Percentiles rank a stretch among this genome's conserved stretches.
Conservation (phyloP, 2,888 invertebrate genomes). For the Drosophila antonietae region DNA sequence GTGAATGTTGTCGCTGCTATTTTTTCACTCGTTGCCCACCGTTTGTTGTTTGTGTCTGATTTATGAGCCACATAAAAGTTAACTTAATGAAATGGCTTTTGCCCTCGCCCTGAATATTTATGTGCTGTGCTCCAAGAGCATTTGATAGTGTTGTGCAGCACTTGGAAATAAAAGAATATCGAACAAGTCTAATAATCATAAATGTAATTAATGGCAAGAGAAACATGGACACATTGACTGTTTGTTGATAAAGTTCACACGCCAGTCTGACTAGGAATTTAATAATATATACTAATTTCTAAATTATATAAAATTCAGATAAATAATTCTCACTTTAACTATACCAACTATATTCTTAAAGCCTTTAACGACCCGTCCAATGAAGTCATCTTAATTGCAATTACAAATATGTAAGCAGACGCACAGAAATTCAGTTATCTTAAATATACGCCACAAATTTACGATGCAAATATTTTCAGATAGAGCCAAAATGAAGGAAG, state of each 20-base stretch:
- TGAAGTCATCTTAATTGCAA: background rate
- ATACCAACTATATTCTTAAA: background rate
- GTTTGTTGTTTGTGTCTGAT: conserved; percentile 57
- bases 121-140: conserved; percentile 32
- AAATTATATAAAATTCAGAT: background rate
- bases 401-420: conserved; percentile 7
- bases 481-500: conserved; percentile 20
- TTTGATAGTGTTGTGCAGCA: background rate
- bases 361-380: background rate
- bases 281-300: no score
- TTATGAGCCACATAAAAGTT: conserved; percentile 80
- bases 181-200: background rate
- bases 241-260: background rate
- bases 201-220: background rate
- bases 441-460: conserved; percentile 54
- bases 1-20: conserved; percentile 35
- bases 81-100: conserved; percentile 78
- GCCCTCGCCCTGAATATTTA: conserved; percentile 67
- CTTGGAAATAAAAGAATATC: background rate
- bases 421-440: conserved; percentile 17
- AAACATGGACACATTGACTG: background rate
- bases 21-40: conserved; percentile 59
- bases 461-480: conserved; percentile 57
- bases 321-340: background rate
- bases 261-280: no score